These are phyloP conservation scores for Hydrotaea diabolus DNA, from an alignment of 2,888 invertebrate species.

Conservation along the genomic window DNA sequence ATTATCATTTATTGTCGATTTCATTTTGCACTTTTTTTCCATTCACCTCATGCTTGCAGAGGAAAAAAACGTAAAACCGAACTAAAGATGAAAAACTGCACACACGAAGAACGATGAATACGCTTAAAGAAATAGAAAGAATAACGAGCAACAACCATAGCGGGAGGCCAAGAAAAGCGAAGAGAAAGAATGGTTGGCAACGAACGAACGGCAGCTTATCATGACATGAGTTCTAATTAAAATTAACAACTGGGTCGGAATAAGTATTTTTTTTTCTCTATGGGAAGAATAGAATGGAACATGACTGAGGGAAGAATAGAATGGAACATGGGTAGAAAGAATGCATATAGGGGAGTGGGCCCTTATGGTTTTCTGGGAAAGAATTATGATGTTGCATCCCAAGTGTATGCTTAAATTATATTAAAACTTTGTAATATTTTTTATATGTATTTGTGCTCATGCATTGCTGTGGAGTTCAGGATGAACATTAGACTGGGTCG, in stretches of 20 bases:
- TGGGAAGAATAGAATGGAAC: background rate
- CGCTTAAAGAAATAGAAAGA: background rate
- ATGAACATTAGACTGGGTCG: too few species aligned
- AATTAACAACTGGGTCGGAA: conserved; percentile 41
- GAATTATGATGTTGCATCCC: background rate
- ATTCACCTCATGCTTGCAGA: background rate
- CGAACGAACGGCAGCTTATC: background rate
- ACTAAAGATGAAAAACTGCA: background rate
- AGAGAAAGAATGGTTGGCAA: too few species aligned
- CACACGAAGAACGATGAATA: background rate
- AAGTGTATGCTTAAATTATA: background rate
- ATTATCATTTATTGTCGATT: conserved; percentile 31
- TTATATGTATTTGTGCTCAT: too few species aligned
- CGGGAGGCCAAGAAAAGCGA: background rate
- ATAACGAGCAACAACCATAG: background rate
- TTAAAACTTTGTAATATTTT: background rate
- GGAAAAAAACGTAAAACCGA: background rate
- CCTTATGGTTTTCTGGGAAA: background rate
- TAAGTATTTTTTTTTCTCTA: conserved; percentile 10
- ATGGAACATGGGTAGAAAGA: background rate
- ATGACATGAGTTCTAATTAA: conserved; percentile 35
- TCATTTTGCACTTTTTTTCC: background rate
- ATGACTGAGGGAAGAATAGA: background rate
- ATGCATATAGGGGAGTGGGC: background rate
- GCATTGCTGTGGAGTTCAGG: too few species aligned